A percentile compares a stretch with the other conserved stretches of the same genome.
phyloP scores from a whole-genome alignment of 1,140 invertebrate species.

The Neodiprion lecontei region DNA sequence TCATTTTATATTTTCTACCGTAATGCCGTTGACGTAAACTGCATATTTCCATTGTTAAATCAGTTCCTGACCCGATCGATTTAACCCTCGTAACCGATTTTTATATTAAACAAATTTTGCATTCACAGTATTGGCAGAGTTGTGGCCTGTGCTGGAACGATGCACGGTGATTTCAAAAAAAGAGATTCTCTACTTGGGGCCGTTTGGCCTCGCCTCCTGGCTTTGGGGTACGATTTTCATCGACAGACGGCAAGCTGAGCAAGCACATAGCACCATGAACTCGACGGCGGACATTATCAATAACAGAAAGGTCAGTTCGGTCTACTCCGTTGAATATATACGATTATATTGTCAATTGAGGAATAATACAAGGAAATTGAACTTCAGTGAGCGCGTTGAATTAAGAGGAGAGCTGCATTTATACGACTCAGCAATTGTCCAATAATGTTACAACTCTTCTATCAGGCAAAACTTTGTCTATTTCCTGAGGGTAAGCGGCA shows the following conservation, averaged over 20 bases:
- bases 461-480: constrained; percentile 73
- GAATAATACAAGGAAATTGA: background rate
- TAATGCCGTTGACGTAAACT: no score
- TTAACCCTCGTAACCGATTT: no score
- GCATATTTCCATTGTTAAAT: no score
- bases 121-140: constrained; percentile 72
- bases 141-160: constrained; percentile 81
- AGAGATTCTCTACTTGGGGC: constrained; percentile 80
- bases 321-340: background rate
- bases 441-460: constrained; percentile 29
- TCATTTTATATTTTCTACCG: no score
- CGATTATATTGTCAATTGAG: background rate
- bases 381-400: background rate
- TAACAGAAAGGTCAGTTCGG: constrained; percentile 64
- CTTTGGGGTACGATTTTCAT: constrained; percentile 91
- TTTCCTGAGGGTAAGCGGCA: constrained; percentile 84
- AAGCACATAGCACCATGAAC: constrained; percentile 75
- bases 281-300: constrained; percentile 74
- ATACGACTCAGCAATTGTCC: no score
- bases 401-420: background rate
- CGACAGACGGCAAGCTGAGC: constrained; percentile 72
- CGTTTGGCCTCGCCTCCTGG: constrained; percentile 84
- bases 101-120: no score
- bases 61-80: no score
- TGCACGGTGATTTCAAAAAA: constrained; percentile 83